A percentile compares a stretch with the other conserved stretches of the same genome.
Evolutionary conservation across 2,113 vertebrate species (phyloP).

Genomic region (Paraplagusia blochii): DNA sequence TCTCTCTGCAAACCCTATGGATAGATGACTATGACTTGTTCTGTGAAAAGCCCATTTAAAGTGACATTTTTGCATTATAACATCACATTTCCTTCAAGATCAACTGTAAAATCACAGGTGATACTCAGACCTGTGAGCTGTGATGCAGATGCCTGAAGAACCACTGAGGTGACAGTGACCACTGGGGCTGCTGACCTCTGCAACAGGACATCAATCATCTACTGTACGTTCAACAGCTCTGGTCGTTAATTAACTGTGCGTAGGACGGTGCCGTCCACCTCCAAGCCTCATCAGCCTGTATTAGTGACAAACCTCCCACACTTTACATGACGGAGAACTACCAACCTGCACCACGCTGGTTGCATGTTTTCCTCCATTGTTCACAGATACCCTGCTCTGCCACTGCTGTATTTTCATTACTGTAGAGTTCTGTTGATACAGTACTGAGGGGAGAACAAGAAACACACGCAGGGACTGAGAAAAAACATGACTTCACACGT

Average conservation of each 20-base stretch:
- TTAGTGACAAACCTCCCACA: conserved; percentile 46
- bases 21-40: too few species aligned
- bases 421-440: conserved; percentile 55
- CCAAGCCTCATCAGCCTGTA: conserved; percentile 49
- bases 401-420: conserved; percentile 62
- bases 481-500: conserved; percentile 69
- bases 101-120: conserved; percentile 8
- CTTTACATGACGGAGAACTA: conserved; percentile 13
- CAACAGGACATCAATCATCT: conserved; percentile 67
- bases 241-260: conserved; percentile 61
- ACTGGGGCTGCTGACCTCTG: conserved; percentile 40
- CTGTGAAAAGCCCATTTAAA: too few species aligned
- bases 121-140: conserved; percentile 60
- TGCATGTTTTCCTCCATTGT: conserved; percentile 55
- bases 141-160: conserved; percentile 42
- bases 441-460: conserved; percentile 43
- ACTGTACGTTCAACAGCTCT: conserved; percentile 30
- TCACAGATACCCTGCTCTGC: conserved; percentile 35
- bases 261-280: conserved; percentile 54
- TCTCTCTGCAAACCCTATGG: too few species aligned
- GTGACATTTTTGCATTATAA: too few species aligned
- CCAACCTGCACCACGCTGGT: conserved; percentile 45
- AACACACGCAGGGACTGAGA: conserved; percentile 51
- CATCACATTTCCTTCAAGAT: too few species aligned
- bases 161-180: conserved; percentile 55